Evolutionary conservation across 2,888 invertebrate genomes (phyloP).

Genomic region (Lymantria dispar): DNA sequence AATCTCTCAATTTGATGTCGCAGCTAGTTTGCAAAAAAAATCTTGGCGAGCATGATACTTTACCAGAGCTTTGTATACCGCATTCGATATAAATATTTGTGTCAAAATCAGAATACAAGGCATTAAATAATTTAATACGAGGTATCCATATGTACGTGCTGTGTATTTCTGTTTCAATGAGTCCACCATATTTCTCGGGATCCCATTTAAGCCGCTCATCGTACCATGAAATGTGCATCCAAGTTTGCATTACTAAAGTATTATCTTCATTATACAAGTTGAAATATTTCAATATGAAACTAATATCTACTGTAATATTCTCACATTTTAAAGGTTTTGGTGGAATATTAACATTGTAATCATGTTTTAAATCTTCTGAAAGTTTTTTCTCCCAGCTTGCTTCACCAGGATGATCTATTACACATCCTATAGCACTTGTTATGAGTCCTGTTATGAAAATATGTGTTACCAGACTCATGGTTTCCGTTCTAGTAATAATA

Average conservation of each 20-base stretch:
- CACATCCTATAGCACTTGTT: slow-evolving; percentile 7
- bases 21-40: slow-evolving; percentile 21
- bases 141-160: slow-evolving; percentile 37
- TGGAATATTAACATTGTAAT: background rate
- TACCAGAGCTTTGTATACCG: slow-evolving; percentile 24
- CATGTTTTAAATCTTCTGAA: slow-evolving; percentile 6
- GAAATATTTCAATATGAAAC: slow-evolving; percentile 39
- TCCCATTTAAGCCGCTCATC: slow-evolving; percentile 48
- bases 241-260: slow-evolving; percentile 27
- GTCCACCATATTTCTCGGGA: slow-evolving; percentile 33
- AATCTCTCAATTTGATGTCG: slow-evolving; percentile 34
- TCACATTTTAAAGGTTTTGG: slow-evolving; percentile 7
- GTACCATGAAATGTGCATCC: slow-evolving; percentile 30
- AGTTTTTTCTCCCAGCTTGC: slow-evolving; percentile 30
- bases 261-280: slow-evolving; percentile 32
- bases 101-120: slow-evolving; percentile 10
- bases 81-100: slow-evolving; percentile 19
- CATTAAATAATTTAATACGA: slow-evolving; percentile 29
- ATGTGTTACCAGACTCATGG: slow-evolving; percentile 17
- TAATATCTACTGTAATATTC: slow-evolving; percentile 13
- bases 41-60: slow-evolving; percentile 17
- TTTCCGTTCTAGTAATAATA: slow-evolving; percentile 8
- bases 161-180: slow-evolving; percentile 13
- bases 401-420: slow-evolving; percentile 10
- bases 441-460: slow-evolving; percentile 10